Percentiles rank a stretch among this genome's conserved stretches.
These are phyloP conservation scores for Drosophila orosa DNA, from an alignment of 1,140 invertebrate species.

Conservation along the genomic window DNA sequence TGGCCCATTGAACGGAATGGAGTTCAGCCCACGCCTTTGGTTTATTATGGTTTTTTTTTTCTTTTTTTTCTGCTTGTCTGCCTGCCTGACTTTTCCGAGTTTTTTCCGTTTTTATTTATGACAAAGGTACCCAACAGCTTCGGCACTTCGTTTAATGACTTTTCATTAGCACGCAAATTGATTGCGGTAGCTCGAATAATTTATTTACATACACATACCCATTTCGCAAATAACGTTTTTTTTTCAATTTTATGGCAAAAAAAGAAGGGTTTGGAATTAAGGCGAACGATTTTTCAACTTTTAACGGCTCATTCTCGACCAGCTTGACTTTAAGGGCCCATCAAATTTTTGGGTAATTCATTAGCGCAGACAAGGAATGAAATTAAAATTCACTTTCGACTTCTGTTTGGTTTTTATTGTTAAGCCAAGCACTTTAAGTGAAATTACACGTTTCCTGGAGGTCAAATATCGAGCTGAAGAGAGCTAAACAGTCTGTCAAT, in stretches of 20 bases:
- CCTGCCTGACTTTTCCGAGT: constrained; percentile 8
- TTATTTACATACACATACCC: constrained; percentile 33
- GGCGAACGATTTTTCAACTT: constrained; percentile 23
- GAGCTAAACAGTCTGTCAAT: background rate
- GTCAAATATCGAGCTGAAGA: background rate
- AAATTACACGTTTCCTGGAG: background rate
- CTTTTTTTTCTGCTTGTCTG: constrained; percentile 15
- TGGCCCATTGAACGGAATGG: constrained; percentile 1
- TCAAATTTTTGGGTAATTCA: constrained; percentile 26
- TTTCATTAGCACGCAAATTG: constrained; percentile 60
- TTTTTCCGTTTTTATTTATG: constrained; percentile 36
- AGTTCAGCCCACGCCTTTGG: constrained; percentile 20
- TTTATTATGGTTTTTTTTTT: constrained; percentile 24
- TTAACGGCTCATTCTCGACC: constrained; percentile 15
- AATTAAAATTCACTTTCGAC: constrained; percentile 39
- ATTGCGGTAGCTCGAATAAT: constrained; percentile 59
- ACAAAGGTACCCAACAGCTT: constrained; percentile 42
- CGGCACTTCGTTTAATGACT: constrained; percentile 61
- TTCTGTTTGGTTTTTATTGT: constrained; percentile 6
- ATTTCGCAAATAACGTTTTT: constrained; percentile 11
- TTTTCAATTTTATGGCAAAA: constrained; percentile 5
- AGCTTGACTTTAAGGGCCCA: constrained; percentile 8
- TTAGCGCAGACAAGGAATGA: constrained; percentile 11
- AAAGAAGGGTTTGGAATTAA: constrained; percentile 40
- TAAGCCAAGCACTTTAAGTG: background rate